A percentile compares a stretch with the other conserved stretches of the same genome.
Evolutionary conservation across 2,113 vertebrate genomes (phyloP).

Genomic region (Oreochromis tanganicae): DNA sequence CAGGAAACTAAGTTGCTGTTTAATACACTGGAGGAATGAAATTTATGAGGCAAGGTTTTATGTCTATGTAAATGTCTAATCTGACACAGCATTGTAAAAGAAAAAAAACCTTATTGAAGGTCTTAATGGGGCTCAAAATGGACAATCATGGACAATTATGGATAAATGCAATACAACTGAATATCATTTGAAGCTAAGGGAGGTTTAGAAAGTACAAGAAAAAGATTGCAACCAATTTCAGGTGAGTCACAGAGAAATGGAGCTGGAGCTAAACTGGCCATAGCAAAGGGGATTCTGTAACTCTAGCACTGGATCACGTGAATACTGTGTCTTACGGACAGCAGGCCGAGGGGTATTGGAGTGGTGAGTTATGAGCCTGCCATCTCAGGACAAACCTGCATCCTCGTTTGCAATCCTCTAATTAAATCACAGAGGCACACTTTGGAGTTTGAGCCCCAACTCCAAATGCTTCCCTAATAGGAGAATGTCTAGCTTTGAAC

Average conservation of each 20-base stretch:
- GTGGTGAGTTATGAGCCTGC: slow-evolving; percentile 47
- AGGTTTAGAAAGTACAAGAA: neutral
- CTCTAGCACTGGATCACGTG: neutral
- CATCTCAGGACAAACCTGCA: slow-evolving; percentile 6
- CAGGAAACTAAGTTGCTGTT: neutral
- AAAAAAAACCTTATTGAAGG: neutral
- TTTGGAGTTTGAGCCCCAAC: neutral
- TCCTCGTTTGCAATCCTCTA: slow-evolving; percentile 13
- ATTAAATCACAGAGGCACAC: slow-evolving; percentile 32
- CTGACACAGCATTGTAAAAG: neutral
- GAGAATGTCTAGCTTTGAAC: neutral
- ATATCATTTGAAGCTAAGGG: neutral
- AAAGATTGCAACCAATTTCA: neutral
- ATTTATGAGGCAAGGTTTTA: neutral
- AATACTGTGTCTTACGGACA: neutral
- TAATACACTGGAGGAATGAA: neutral
- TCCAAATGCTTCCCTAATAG: slow-evolving; percentile 2
- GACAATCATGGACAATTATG: neutral
- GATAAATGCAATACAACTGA: neutral
- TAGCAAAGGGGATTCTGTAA: neutral
- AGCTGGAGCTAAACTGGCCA: neutral
- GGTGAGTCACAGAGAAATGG: neutral
- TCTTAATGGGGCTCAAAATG: neutral
- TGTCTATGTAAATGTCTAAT: neutral
- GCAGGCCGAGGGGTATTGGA: neutral